These are phyloP conservation scores for Helicoverpa armigera DNA, from an alignment of 1,140 invertebrate genomes.

Conservation along the genomic window DNA sequence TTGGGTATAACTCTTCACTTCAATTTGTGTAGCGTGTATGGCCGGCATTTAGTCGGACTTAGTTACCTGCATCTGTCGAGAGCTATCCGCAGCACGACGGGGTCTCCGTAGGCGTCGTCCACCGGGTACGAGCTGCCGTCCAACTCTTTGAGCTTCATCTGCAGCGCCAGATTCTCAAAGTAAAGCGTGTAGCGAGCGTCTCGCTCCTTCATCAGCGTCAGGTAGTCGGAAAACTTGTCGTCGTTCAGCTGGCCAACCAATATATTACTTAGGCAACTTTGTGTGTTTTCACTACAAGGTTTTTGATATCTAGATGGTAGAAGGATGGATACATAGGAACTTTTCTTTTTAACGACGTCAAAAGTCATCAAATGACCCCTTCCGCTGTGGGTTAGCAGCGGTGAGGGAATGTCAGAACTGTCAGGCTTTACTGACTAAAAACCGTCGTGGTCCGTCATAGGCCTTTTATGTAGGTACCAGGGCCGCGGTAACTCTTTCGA, in stretches of 20 bases:
- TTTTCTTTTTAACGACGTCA: no score
- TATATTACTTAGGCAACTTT: background rate
- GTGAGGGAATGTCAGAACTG: no score
- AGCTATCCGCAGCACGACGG: slow-evolving; percentile 76
- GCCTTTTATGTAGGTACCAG: no score
- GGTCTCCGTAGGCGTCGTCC: slow-evolving; percentile 69
- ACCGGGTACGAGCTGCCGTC: slow-evolving; percentile 59
- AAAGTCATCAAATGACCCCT: no score
- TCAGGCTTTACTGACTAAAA: no score
- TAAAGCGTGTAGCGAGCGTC: slow-evolving; percentile 81
- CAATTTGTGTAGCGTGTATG: no score
- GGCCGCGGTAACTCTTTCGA: no score
- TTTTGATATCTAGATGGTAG: no score
- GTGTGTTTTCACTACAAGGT: background rate
- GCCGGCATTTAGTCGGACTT: background rate
- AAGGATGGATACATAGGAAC: no score
- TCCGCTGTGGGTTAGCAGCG: no score
- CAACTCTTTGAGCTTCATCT: slow-evolving; percentile 74
- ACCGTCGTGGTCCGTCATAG: no score
- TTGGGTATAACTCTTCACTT: no score
- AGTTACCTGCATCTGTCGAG: slow-evolving; percentile 78
- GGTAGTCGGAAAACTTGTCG: slow-evolving; percentile 76
- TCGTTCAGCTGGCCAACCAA: slow-evolving; percentile 65
- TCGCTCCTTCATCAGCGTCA: slow-evolving; percentile 75
- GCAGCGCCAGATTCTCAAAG: slow-evolving; percentile 79